These are phyloP conservation scores for Camptogramma bilineatum DNA, from an alignment of 2,888 invertebrate genomes.

Conservation along the genomic window DNA sequence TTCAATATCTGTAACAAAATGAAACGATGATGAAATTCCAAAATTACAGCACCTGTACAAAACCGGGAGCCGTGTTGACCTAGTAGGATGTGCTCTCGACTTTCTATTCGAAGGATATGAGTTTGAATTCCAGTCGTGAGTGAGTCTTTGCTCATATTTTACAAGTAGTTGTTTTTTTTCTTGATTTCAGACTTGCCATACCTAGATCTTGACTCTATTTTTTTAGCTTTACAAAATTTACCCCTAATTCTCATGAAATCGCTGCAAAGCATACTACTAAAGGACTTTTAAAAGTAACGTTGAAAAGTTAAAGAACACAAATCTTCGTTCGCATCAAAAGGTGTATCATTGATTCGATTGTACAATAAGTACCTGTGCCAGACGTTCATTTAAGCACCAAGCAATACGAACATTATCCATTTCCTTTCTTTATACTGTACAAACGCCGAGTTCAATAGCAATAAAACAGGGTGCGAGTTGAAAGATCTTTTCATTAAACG, in stretches of 20 bases:
- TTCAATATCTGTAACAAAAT: constrained; percentile 67
- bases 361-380: constrained; percentile 31
- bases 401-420: constrained; percentile 43
- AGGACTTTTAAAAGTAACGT: neutral
- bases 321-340: constrained; percentile 1
- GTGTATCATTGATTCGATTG: constrained; percentile 46
- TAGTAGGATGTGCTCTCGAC: neutral
- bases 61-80: neutral
- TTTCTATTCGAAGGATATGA: too few relatives aligned
- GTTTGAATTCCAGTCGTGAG: too few relatives aligned
- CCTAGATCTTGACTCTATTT: too few relatives aligned
- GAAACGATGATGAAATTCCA: constrained; percentile 21
- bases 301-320: neutral
- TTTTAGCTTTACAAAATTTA: too few relatives aligned
- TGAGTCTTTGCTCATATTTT: too few relatives aligned
- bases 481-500: constrained; percentile 81
- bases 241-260: too few relatives aligned
- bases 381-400: constrained; percentile 46
- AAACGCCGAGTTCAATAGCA: constrained; percentile 59
- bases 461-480: constrained; percentile 69
- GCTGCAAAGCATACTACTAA: neutral
- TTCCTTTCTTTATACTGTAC: constrained; percentile 51
- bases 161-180: too few relatives aligned
- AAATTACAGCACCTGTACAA: neutral
- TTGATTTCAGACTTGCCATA: too few relatives aligned